Conservation (phyloP, 2,888 invertebrate species). For the Byasa hedistus region DNA sequence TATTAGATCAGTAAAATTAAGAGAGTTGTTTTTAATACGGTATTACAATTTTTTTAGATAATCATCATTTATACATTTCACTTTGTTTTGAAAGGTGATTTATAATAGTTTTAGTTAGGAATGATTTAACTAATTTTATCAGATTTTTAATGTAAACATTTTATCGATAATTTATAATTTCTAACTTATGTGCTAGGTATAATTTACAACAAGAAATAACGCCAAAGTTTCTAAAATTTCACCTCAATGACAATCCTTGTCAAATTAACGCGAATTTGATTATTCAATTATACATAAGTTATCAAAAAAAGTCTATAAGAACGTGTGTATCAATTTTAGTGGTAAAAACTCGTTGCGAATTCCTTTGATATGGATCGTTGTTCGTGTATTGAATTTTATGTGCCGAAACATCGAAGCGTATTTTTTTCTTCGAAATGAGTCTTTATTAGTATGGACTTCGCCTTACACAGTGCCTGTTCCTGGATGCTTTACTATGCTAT, state of each 20-base stretch:
- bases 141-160: no score
- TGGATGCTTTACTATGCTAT: neutral
- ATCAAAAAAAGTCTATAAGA: neutral
- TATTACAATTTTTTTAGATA: no score
- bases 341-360: neutral
- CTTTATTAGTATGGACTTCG: neutral
- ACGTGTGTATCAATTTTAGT: neutral
- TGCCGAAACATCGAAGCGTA: neutral
- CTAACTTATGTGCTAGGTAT: neutral
- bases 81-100: no score
- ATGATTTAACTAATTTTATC: no score
- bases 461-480: neutral
- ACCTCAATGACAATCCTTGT: no score
- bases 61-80: no score
- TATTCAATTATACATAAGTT: neutral
- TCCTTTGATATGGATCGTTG: neutral
- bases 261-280: no score
- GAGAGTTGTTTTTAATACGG: no score
- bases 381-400: slow-evolving; percentile 8
- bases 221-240: neutral
- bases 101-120: no score
- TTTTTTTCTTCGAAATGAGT: slow-evolving; percentile 2
- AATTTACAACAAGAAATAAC: neutral
- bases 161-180: neutral
- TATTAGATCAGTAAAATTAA: no score